Conservation (phyloP, 2,888 invertebrate species). For the Aleiodes testaceus region DNA sequence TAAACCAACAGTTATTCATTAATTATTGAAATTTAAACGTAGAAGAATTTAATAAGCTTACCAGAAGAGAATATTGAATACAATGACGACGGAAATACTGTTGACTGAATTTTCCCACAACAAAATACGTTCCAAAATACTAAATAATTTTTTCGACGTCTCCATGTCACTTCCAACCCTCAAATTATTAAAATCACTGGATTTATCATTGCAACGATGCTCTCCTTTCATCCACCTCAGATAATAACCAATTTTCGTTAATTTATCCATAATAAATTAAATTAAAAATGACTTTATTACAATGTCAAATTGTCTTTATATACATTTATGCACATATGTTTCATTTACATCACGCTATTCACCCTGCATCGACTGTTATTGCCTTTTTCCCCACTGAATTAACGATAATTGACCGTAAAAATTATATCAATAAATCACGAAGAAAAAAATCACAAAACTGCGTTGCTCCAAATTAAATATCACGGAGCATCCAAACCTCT, state of each 20-base stretch:
- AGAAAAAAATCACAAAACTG: no score
- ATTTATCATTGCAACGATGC: constrained; percentile 28
- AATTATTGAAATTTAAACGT: neutral
- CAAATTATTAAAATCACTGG: constrained; percentile 31
- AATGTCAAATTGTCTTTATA: neutral
- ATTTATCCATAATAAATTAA: constrained; percentile 59
- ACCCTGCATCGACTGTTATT: neutral
- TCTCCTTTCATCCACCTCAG: constrained; percentile 57
- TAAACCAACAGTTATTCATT: neutral
- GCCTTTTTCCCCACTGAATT: neutral
- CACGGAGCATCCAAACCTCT: no score
- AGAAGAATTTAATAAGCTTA: constrained; percentile 54
- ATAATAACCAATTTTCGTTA: constrained; percentile 62
- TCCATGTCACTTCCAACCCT: constrained; percentile 37
- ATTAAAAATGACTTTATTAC: neutral
- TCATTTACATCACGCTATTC: neutral
- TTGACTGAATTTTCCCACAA: constrained; percentile 67
- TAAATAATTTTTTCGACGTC: constrained; percentile 54
- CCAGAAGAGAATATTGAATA: constrained; percentile 68
- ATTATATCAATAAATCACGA: neutral
- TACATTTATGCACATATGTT: neutral
- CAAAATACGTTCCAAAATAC: constrained; percentile 62
- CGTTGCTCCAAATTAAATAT: no score
- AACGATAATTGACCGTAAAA: neutral
- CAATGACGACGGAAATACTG: constrained; percentile 64